Percentiles rank a stretch among this genome's conserved stretches.
phyloP scores from a whole-genome alignment of 2,888 invertebrate species.

The Drosophila antonietae region DNA sequence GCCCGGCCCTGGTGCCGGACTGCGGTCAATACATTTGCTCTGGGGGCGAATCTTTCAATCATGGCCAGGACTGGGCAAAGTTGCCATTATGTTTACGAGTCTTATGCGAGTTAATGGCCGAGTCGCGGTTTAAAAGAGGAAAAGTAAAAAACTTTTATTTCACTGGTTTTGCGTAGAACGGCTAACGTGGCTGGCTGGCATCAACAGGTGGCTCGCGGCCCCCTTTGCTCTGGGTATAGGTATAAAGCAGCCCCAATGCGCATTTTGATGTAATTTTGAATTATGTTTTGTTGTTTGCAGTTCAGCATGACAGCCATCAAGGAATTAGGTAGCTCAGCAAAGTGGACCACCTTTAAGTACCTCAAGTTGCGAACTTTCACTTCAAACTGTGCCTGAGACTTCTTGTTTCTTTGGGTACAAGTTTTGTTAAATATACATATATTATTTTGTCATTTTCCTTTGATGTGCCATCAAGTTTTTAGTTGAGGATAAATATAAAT shows the following conservation, averaged over 20 bases:
- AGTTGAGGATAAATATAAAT: background rate
- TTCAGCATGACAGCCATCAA: constrained; percentile 11
- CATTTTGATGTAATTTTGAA: constrained; percentile 29
- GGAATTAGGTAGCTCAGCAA: constrained; percentile 34
- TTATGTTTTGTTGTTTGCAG: constrained; percentile 26
- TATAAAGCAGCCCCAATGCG: background rate
- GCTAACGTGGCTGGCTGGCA: background rate
- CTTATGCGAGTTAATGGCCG: constrained; percentile 49
- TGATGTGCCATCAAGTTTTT: background rate
- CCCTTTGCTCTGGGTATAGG: background rate
- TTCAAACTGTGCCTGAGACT: constrained; percentile 14
- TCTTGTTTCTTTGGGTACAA: background rate
- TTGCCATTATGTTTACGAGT: constrained; percentile 53
- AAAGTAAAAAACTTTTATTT: constrained; percentile 63
- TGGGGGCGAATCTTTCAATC: constrained; percentile 57
- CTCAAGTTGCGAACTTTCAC: constrained; percentile 52
- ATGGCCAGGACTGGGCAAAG: constrained; percentile 43
- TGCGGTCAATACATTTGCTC: constrained; percentile 59
- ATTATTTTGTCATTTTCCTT: background rate
- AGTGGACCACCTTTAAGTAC: constrained; percentile 36
- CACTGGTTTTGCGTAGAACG: background rate
- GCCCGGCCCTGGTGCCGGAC: constrained; percentile 23
- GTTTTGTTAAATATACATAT: constrained; percentile 6
- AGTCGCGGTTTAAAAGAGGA: constrained; percentile 13
- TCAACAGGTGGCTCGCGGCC: constrained; percentile 19